Percentiles rank a stretch among this genome's conserved stretches.
Evolutionary conservation across 2,113 vertebrate species (phyloP).

Genomic region (Ginglymostoma cirratum): DNA sequence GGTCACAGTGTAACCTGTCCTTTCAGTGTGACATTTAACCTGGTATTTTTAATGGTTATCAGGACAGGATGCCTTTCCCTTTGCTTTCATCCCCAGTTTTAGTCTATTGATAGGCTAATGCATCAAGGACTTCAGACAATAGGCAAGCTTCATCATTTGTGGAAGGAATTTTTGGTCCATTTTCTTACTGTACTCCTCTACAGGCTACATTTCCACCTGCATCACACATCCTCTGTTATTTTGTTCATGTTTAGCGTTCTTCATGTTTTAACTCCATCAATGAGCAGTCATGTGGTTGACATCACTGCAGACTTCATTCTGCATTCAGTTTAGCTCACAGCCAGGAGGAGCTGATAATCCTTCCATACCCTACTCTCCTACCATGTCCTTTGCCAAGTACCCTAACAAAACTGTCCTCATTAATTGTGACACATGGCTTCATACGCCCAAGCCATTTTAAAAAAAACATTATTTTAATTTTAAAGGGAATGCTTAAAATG

Average conservation of each 20-base stretch:
- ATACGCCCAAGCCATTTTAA: not conserved
- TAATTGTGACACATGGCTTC: not conserved
- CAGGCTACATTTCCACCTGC: not conserved
- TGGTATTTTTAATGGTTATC: not conserved
- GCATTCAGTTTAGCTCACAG: not conserved
- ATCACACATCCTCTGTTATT: not conserved
- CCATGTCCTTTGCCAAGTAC: no score
- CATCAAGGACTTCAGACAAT: not conserved
- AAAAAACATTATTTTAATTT: not conserved
- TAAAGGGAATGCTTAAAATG: not conserved
- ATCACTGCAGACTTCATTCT: not conserved
- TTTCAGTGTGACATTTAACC: slow-evolving; percentile 36
- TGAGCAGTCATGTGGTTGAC: not conserved
- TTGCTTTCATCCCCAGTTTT: not conserved
- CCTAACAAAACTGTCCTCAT: not conserved
- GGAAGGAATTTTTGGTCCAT: not conserved
- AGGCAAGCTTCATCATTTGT: not conserved
- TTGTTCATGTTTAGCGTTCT: not conserved
- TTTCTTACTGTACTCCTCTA: not conserved
- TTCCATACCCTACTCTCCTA: not conserved
- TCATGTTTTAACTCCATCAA: not conserved
- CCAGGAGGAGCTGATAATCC: not conserved
- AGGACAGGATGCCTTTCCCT: not conserved
- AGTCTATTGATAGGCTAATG: not conserved
- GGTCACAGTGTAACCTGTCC: not conserved